Conservation (phyloP, 2,113 vertebrate genomes). For the Centropus bengalensis region DNA sequence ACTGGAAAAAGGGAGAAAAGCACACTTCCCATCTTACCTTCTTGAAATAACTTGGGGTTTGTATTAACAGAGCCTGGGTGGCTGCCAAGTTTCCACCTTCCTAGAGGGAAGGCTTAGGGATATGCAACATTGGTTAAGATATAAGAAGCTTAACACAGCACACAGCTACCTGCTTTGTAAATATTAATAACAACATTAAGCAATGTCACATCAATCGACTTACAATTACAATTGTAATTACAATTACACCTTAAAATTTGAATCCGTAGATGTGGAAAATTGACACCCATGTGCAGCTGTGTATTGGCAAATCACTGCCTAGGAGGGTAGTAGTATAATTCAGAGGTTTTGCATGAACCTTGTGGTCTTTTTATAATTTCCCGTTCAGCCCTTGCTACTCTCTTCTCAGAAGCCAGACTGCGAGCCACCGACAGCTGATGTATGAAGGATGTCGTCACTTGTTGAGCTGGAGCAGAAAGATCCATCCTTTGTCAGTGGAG, state of each 20-base stretch:
- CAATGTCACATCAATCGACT: not conserved
- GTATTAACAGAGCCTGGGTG: not conserved
- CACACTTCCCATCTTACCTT: not conserved
- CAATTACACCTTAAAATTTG: not conserved
- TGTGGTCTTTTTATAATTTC: not conserved
- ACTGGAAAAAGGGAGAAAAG: not conserved
- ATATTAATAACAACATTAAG: not conserved
- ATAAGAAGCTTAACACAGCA: not conserved
- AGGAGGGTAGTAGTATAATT: fast-evolving
- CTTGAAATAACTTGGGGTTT: not conserved
- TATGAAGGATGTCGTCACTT: not conserved
- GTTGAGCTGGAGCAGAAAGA: not conserved
- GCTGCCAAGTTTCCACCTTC: not conserved
- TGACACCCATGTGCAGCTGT: not conserved
- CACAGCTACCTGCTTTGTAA: not conserved
- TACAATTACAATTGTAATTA: not conserved
- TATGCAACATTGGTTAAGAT: not conserved
- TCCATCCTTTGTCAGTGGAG: not conserved
- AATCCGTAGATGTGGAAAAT: not conserved
- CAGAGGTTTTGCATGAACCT: not conserved
- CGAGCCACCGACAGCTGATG: not conserved
- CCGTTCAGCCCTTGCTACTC: not conserved
- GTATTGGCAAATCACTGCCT: not conserved
- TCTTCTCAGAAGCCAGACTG: not conserved
- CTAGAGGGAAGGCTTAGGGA: not conserved